Evolutionary conservation across 2,888 invertebrate species (phyloP), one percentile per base, ranked within the genome.

Genomic region (Trimorus sp.): DNA sequence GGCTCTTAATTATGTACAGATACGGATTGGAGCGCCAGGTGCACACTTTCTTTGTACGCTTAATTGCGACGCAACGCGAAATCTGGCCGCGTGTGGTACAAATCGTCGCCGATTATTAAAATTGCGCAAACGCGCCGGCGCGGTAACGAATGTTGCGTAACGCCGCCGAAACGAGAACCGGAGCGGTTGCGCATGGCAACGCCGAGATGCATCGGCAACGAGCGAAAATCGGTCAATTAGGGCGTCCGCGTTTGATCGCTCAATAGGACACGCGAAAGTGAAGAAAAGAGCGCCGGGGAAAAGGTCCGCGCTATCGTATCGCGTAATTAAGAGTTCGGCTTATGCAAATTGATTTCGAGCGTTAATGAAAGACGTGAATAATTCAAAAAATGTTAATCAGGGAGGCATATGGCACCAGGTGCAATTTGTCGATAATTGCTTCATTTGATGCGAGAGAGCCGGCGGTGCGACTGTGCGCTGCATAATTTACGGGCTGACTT

Each of bases 371-470:
- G 62, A 58, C 15, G 42, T 69, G 62, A 79, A 74, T 74, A 60
- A 79, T 79, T 79, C 63, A 74, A 68, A 69, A 68, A 79, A 74
- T 71, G 71, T 78, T 71, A 66, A 78, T 78, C 68, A 58, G 58
- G 26, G 53, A 69, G 58, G 69, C 79, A 74, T 79, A 74, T 60
- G 74, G 74, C 73, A 79, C 73, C 79, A 69, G 79, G 68, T 79
- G 79, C 73, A 73, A 79, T 79, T 79, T 73, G 68, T 69, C 79
- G 74, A 69, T 79, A 79, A 79, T 79, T 74, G 69, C 74, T 74
- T 79, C 63, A 74, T 79, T 79, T 65, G 58, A 70, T 79, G 74
- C 59, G 53, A 63, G 70, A 79, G 65, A 69, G 68, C 58, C 38
- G 56, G 60, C 73, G 68, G 37, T 49, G 54, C 62, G 15, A 38